phyloP scores from a whole-genome alignment of 2,888 invertebrate species.

The Neocrepidodera transversa region DNA sequence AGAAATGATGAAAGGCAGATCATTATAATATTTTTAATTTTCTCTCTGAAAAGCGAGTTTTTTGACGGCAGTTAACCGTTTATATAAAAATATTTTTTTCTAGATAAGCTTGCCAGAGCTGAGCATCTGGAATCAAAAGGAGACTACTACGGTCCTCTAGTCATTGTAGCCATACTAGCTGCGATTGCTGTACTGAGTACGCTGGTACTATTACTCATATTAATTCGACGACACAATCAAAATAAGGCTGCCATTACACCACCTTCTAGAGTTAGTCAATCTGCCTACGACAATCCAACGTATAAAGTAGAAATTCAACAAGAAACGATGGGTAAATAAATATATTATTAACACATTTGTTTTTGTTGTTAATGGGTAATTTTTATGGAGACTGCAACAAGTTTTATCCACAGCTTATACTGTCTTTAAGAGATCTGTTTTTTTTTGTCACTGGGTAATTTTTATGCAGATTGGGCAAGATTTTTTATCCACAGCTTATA shows the following conservation, averaged over 20 bases:
- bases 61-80: too few relatives aligned
- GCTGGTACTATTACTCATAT: slow-evolving; percentile 77
- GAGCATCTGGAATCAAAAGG: slow-evolving; percentile 67
- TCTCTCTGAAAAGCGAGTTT: too few relatives aligned
- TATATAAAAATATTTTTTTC: too few relatives aligned
- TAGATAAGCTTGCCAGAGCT: slow-evolving; percentile 60
- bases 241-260: slow-evolving; percentile 81
- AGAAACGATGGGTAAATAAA: slow-evolving; percentile 83
- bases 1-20: too few relatives aligned
- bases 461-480: too few relatives aligned
- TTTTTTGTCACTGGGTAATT: too few relatives aligned
- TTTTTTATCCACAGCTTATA: too few relatives aligned
- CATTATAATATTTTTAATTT: too few relatives aligned
- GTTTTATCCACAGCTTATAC: not conserved
- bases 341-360: not conserved
- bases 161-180: slow-evolving; percentile 87
- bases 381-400: not conserved
- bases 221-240: slow-evolving; percentile 75
- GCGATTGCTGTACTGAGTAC: slow-evolving; percentile 85
- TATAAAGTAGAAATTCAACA: slow-evolving; percentile 94
- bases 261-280: slow-evolving; percentile 75
- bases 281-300: slow-evolving; percentile 92
- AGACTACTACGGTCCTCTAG: slow-evolving; percentile 88
- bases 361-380: slow-evolving; percentile 1
- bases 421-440: too few relatives aligned